phyloP scores from a whole-genome alignment of 1,140 invertebrate species.

The Camponotus pennsylvanicus region DNA sequence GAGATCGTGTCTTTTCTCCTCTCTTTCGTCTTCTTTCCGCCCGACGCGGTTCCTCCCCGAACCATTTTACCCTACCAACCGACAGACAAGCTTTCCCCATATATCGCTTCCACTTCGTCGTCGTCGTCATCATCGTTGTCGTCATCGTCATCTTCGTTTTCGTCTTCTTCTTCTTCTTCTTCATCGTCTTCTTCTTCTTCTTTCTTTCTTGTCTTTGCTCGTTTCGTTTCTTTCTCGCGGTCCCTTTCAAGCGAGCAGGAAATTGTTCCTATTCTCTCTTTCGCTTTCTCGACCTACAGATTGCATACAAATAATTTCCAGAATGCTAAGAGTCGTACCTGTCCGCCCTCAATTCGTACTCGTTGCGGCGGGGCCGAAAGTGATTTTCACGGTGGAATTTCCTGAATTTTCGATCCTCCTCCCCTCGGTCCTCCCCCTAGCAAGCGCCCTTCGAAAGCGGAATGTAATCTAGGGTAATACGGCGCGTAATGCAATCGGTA shows the following conservation, averaged over 20 bases:
- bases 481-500: conserved; percentile 51
- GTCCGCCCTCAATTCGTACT: conserved; percentile 51
- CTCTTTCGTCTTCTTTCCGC: conserved; percentile 1
- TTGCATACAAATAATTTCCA: conserved; percentile 73
- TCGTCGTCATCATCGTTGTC: not conserved
- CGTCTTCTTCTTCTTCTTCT: not conserved
- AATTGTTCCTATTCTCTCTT: conserved; percentile 71
- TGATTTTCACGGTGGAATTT: conserved; percentile 64
- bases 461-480: conserved; percentile 61
- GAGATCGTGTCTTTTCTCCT: conserved; percentile 22
- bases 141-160: not conserved
- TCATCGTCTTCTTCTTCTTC: conserved; percentile 37
- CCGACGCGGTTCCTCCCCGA: conserved; percentile 53
- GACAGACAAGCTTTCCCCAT: conserved; percentile 46
- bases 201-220: conserved; percentile 13
- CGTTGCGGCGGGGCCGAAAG: conserved; percentile 27
- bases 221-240: conserved; percentile 46
- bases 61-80: conserved; percentile 59
- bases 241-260: conserved; percentile 54
- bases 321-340: conserved; percentile 45
- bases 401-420: conserved; percentile 48
- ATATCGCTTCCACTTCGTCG: conserved; percentile 28
- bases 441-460: conserved; percentile 42
- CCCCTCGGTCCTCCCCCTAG: not conserved
- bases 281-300: conserved; percentile 65